Evolutionary conservation across 1,140 invertebrate genomes (phyloP).

Genomic region (Dendrolimus kikuchii): DNA sequence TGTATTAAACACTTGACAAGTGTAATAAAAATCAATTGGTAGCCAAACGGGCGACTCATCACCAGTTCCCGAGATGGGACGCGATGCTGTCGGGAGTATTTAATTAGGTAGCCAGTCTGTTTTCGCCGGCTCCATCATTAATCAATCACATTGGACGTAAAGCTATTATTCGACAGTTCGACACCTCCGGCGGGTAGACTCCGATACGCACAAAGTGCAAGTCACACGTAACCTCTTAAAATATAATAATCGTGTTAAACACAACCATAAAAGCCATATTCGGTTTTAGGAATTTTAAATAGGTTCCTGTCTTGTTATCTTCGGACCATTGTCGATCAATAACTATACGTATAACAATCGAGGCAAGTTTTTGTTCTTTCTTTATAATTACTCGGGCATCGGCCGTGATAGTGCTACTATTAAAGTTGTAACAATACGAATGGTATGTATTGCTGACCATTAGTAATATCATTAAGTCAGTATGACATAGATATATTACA

Average conservation of each 20-base stretch:
- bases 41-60: constrained; percentile 28
- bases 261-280: constrained; percentile 70
- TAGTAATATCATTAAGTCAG: no score
- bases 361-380: constrained; percentile 49
- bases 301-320: constrained; percentile 67
- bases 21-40: constrained; percentile 23
- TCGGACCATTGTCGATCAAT: constrained; percentile 45
- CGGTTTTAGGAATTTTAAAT: constrained; percentile 67
- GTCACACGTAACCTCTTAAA: constrained; percentile 71
- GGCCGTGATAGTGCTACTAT: no score
- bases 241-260: constrained; percentile 74
- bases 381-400: constrained; percentile 41
- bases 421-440: no score
- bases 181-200: constrained; percentile 49
- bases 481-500: no score
- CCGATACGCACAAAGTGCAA: constrained; percentile 55
- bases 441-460: no score
- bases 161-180: constrained; percentile 66
- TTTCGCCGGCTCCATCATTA: constrained; percentile 66
- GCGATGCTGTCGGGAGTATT: constrained; percentile 41
- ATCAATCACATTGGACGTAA: constrained; percentile 63
- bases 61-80: constrained; percentile 23
- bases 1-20: no score
- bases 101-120: constrained; percentile 65
- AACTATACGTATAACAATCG: constrained; percentile 43